Conservation (phyloP, 2,797 vertebrate species). For the Cetoscarus ocellatus region DNA sequence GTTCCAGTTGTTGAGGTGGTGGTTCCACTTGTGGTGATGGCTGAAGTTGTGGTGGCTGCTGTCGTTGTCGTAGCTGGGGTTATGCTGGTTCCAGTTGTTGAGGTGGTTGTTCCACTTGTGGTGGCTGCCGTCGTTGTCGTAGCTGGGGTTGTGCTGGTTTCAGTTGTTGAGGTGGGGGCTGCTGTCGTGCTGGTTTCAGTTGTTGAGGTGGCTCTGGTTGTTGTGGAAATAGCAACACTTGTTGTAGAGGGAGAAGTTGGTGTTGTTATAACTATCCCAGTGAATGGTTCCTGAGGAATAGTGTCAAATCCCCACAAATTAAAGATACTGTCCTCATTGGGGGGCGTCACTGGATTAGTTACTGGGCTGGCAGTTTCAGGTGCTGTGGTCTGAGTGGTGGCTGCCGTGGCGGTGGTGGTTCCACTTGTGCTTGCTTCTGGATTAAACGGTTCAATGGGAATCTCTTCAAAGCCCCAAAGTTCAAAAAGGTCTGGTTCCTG, state of each 20-base stretch:
- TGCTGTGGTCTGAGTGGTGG: too few species aligned
- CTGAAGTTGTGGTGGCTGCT: neutral
- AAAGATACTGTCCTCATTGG: neutral
- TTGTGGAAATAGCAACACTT: too few species aligned
- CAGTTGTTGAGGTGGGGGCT: neutral
- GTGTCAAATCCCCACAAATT: neutral
- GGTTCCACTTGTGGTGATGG: neutral
- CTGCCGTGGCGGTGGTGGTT: too few species aligned
- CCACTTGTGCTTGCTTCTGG: neutral
- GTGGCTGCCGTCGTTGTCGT: neutral
- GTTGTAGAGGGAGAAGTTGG: too few species aligned
- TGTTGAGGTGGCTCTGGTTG: neutral
- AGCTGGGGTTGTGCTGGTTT: neutral
- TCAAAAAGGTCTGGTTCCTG: neutral
- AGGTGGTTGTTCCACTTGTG: neutral
- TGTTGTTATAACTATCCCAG: neutral
- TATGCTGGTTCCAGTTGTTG: neutral
- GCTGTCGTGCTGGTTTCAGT: neutral
- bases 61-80: neutral
- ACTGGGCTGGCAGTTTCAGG: too few species aligned
- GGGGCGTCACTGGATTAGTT: too few species aligned
- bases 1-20: neutral
- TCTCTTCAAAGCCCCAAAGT: neutral
- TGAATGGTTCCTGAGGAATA: constrained; percentile 8
- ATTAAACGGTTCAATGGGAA: neutral